Percentiles rank a stretch among this genome's conserved stretches.
phyloP scores from a whole-genome alignment of 2,888 invertebrate genomes.

The Agonopterix heracliana region DNA sequence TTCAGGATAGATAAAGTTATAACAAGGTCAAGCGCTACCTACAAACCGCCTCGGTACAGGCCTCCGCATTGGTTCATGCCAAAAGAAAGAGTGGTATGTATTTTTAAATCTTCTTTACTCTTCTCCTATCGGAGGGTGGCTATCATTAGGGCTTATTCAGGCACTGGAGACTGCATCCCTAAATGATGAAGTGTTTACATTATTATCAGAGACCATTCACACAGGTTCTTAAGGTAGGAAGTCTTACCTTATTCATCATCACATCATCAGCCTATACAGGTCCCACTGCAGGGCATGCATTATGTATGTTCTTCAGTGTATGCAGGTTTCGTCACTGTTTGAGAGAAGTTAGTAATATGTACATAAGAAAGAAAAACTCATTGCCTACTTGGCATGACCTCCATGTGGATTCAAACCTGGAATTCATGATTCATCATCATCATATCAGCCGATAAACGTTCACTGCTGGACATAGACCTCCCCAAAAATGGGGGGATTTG shows the following conservation, averaged over 20 bases:
- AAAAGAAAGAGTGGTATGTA: slow-evolving; percentile 80
- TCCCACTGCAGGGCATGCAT: too few species aligned
- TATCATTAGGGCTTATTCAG: not conserved
- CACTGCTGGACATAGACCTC: too few species aligned
- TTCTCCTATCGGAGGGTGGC: not conserved
- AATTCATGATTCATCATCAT: not conserved
- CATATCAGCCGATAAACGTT: too few species aligned
- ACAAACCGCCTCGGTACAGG: slow-evolving; percentile 73
- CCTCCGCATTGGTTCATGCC: slow-evolving; percentile 85
- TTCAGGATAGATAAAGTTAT: slow-evolving; percentile 47
- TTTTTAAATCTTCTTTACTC: not conserved
- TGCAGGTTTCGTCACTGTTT: too few species aligned
- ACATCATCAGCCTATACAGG: too few species aligned
- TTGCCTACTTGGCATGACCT: too few species aligned
- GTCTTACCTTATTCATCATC: too few species aligned
- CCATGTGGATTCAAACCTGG: not conserved
- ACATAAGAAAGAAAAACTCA: too few species aligned
- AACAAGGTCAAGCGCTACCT: slow-evolving; percentile 30
- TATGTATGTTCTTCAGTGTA: too few species aligned
- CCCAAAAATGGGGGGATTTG: too few species aligned
- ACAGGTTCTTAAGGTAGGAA: too few species aligned
- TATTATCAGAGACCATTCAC: not conserved
- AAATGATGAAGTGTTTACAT: not conserved
- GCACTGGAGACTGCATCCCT: not conserved
- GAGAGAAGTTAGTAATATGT: too few species aligned